Evolutionary conservation across 1,140 invertebrate genomes (phyloP).

Genomic region (Notospermus geniculatus): DNA sequence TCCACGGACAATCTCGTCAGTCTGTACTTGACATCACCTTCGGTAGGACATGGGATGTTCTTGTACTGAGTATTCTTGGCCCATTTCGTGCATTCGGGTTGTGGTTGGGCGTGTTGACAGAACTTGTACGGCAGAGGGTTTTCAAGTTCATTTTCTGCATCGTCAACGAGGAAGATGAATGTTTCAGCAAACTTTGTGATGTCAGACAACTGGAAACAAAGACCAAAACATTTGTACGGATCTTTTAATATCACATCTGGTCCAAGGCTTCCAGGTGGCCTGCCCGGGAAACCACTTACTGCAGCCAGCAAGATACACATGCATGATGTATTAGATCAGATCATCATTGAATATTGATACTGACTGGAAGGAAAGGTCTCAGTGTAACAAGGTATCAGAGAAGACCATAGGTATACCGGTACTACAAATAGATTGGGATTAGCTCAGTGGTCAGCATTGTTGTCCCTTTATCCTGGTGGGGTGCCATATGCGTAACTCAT

Average conservation of each 20-base stretch:
- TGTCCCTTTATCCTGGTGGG: no score
- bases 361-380: no score
- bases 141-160: conserved; percentile 84
- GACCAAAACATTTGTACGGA: no score
- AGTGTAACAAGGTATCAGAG: no score
- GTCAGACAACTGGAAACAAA: conserved; percentile 68
- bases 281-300: no score
- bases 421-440: no score
- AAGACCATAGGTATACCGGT: no score
- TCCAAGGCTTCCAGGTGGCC: no score
- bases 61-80: conserved; percentile 21
- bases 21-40: conserved; percentile 91
- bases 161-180: conserved; percentile 78
- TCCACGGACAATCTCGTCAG: conserved; percentile 90
- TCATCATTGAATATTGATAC: no score
- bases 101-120: conserved; percentile 83
- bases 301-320: background rate
- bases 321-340: background rate
- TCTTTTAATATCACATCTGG: no score
- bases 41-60: conserved; percentile 69
- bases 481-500: no score
- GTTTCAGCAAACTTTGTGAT: conserved; percentile 85
- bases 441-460: no score
- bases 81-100: conserved; percentile 68
- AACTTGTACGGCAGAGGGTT: conserved; percentile 72